phyloP scores from a whole-genome alignment of 2,797 vertebrate genomes.

The Hybognathus amarus region DNA sequence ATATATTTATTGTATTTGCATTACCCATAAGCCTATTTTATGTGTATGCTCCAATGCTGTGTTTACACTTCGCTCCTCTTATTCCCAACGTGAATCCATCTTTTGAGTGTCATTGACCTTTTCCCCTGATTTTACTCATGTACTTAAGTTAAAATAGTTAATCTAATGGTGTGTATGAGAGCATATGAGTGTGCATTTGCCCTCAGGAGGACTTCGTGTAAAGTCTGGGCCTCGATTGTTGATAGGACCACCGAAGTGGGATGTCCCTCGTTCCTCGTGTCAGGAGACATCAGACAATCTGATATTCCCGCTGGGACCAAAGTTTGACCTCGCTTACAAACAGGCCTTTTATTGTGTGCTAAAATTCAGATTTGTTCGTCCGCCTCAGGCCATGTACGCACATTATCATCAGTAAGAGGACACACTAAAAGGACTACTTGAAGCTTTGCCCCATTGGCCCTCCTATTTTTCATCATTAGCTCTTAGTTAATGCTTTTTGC shows the following conservation, averaged over 20 bases:
- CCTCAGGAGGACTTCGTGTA: constrained; percentile 24
- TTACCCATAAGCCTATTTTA: neutral
- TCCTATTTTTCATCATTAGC: constrained; percentile 20
- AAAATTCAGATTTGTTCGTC: constrained; percentile 33
- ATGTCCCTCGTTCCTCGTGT: neutral
- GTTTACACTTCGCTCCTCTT: too few relatives aligned
- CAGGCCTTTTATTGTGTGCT: constrained; percentile 48
- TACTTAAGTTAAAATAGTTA: neutral
- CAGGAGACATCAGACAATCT: constrained; percentile 24
- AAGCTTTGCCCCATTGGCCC: constrained; percentile 10
- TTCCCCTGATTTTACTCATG: neutral
- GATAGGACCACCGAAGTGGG: constrained; percentile 43
- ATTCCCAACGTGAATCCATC: neutral
- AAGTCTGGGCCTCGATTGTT: constrained; percentile 28
- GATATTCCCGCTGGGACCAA: constrained; percentile 39
- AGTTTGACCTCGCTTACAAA: constrained; percentile 42
- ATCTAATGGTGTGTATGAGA: neutral
- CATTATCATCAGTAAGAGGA: constrained; percentile 29
- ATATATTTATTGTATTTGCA: neutral
- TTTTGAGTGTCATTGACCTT: neutral
- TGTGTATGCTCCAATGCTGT: neutral
- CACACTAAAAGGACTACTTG: constrained; percentile 16
- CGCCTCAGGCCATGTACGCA: constrained; percentile 29
- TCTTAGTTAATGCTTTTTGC: constrained; percentile 31
- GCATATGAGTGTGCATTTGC: constrained; percentile 25